Percentiles rank a stretch among this genome's conserved stretches.
Conservation (phyloP, 2,113 vertebrate genomes). For the Monopterus albus region DNA sequence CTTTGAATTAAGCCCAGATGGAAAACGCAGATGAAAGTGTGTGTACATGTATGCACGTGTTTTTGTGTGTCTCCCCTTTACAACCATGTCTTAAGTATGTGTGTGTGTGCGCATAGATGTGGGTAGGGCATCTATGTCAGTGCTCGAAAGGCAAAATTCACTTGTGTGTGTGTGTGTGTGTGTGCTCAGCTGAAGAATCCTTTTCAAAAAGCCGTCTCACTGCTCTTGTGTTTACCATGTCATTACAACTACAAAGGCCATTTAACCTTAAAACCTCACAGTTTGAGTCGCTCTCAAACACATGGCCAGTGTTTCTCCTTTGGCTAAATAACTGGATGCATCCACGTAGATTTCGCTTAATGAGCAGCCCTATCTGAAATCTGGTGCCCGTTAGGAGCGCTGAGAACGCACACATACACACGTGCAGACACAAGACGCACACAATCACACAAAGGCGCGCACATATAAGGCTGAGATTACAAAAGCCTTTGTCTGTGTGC, state of each 20-base stretch:
- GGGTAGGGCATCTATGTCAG: slow-evolving; percentile 69
- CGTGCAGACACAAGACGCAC: slow-evolving; percentile 29
- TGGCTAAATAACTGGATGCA: slow-evolving; percentile 83
- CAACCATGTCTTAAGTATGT: slow-evolving; percentile 33
- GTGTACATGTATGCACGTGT: slow-evolving; percentile 50
- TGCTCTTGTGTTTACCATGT: slow-evolving; percentile 79
- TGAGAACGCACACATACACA: slow-evolving; percentile 50
- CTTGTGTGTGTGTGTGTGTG: slow-evolving; percentile 20
- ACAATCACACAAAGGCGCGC: slow-evolving; percentile 58
- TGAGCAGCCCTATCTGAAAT: slow-evolving; percentile 82
- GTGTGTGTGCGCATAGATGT: slow-evolving; percentile 38
- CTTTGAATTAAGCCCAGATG: slow-evolving; percentile 84
- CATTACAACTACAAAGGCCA: slow-evolving; percentile 84
- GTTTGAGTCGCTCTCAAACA: slow-evolving; percentile 81
- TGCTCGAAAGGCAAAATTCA: slow-evolving; percentile 64
- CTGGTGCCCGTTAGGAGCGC: slow-evolving; percentile 83
- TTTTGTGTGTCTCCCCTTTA: slow-evolving; percentile 31
- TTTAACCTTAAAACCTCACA: slow-evolving; percentile 83
- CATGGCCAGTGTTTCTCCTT: slow-evolving; percentile 78
- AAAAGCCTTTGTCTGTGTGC: slow-evolving; percentile 81
- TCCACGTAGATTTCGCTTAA: slow-evolving; percentile 82
- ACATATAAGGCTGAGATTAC: slow-evolving; percentile 81
- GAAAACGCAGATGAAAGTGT: slow-evolving; percentile 82
- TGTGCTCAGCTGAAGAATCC: slow-evolving; percentile 67
- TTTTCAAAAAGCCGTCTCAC: slow-evolving; percentile 72